These are phyloP conservation scores for Knipowitschia caucasica DNA, from an alignment of 2,797 vertebrate genomes.

Conservation along the genomic window DNA sequence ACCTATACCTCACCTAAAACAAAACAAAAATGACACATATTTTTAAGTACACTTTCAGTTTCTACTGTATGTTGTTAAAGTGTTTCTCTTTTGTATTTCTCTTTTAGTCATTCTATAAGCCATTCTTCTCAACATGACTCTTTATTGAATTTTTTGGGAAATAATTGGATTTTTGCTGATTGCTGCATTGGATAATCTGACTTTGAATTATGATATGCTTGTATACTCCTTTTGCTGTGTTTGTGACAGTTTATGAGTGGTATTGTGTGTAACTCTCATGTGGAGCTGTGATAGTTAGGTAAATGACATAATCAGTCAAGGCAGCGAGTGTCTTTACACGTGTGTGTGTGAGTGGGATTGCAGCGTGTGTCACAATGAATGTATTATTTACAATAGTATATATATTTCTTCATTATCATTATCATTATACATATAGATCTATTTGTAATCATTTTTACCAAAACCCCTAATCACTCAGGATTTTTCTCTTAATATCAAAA, in stretches of 20 bases:
- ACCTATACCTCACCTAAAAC: no score
- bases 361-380: no score
- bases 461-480: neutral
- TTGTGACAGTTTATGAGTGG: slow-evolving; percentile 29
- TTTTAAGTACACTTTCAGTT: slow-evolving; percentile 22
- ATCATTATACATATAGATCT: neutral
- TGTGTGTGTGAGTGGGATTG: no score
- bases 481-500: slow-evolving; percentile 1
- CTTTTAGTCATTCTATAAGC: slow-evolving; percentile 71
- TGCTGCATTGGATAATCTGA: slow-evolving; percentile 77
- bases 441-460: neutral
- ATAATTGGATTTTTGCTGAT: slow-evolving; percentile 80
- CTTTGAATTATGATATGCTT: slow-evolving; percentile 80
- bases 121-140: slow-evolving; percentile 59
- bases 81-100: no score
- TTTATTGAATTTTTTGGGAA: slow-evolving; percentile 61
- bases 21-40: no score
- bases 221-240: slow-evolving; percentile 56
- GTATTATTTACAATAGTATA: no score
- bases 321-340: slow-evolving; percentile 56
- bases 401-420: no score
- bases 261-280: slow-evolving; percentile 44
- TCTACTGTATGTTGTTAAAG: no score
- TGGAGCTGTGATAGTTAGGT: slow-evolving; percentile 51
- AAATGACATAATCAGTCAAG: slow-evolving; percentile 69